A percentile compares a stretch with the other conserved stretches of the same genome.
Evolutionary conservation across 2,888 invertebrate genomes (phyloP).

Genomic region (Heterodera filipjevi): DNA sequence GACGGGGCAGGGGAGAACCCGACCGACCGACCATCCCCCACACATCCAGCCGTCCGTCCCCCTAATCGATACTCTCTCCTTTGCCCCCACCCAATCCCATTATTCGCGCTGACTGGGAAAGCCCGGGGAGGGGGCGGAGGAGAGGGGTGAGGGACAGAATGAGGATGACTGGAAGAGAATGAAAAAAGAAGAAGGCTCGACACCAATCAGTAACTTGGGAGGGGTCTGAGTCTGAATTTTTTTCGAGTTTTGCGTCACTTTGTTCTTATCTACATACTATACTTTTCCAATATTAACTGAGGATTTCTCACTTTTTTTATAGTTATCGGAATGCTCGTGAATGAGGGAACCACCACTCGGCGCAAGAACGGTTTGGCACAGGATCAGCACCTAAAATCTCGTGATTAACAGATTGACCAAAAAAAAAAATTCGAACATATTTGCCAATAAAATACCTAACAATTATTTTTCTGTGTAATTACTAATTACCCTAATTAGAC

Average conservation of each 20-base stretch:
- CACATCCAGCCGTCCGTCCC: not conserved
- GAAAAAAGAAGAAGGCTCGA: not conserved
- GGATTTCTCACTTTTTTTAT: too few relatives aligned
- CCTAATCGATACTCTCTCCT: conserved; percentile 10
- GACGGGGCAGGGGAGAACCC: not conserved
- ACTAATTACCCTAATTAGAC: too few relatives aligned
- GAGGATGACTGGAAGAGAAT: conserved; percentile 1
- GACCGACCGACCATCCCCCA: conserved; percentile 9
- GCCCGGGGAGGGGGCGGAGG: not conserved
- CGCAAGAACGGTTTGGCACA: too few relatives aligned
- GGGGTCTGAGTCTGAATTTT: not conserved
- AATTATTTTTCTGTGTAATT: too few relatives aligned
- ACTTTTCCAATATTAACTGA: too few relatives aligned
- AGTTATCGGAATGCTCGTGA: too few relatives aligned
- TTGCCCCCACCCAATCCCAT: conserved; percentile 12
- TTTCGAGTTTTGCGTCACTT: not conserved
- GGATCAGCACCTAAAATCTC: too few relatives aligned
- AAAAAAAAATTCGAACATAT: too few relatives aligned
- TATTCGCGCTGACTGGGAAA: conserved; percentile 12
- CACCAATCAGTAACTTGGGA: not conserved
- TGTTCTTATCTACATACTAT: too few relatives aligned
- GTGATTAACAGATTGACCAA: too few relatives aligned
- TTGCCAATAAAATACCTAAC: too few relatives aligned
- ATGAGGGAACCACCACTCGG: too few relatives aligned
- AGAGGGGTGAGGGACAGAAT: not conserved